These are phyloP conservation scores for Carassius gibelio DNA, from an alignment of 2,113 vertebrate genomes.

Conservation along the genomic window DNA sequence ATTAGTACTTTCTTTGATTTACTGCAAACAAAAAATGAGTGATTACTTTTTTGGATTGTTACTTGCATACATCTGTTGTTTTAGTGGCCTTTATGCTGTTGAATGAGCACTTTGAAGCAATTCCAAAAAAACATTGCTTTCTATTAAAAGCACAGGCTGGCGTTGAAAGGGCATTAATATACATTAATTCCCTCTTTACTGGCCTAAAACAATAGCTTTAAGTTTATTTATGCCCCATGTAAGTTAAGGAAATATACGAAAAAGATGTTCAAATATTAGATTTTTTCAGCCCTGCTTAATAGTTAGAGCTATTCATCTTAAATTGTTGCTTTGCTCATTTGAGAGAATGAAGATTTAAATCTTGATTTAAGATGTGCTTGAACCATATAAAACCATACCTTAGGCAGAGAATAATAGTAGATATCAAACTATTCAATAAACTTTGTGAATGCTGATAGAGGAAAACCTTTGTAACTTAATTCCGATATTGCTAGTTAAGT, in stretches of 20 bases:
- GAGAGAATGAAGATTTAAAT: not conserved
- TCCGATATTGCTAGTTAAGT: not conserved
- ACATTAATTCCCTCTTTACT: not conserved
- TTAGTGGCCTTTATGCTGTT: slow-evolving; percentile 47
- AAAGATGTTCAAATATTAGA: not conserved
- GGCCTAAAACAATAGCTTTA: not conserved
- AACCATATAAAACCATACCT: not conserved
- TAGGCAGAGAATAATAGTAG: not conserved
- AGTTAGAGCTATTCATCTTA: not conserved
- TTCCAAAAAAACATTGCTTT: slow-evolving; percentile 11
- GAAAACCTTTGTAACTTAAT: slow-evolving; percentile 16
- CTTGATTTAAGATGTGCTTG: not conserved
- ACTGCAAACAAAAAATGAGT: slow-evolving; percentile 29
- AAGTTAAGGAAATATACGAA: not conserved
- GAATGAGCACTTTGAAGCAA: slow-evolving; percentile 36
- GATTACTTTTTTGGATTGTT: slow-evolving; percentile 36
- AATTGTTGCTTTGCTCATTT: not conserved
- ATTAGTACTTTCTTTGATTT: not conserved
- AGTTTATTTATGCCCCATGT: not conserved
- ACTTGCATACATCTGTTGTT: not conserved
- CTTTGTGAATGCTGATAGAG: not conserved
- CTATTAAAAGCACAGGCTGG: slow-evolving; percentile 19
- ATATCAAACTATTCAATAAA: not conserved
- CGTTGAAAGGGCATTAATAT: not conserved
- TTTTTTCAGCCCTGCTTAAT: not conserved